Percentiles rank a stretch among this genome's conserved stretches.
phyloP scores from a whole-genome alignment of 2,888 invertebrate genomes.

The Apomyelois bistriatella region DNA sequence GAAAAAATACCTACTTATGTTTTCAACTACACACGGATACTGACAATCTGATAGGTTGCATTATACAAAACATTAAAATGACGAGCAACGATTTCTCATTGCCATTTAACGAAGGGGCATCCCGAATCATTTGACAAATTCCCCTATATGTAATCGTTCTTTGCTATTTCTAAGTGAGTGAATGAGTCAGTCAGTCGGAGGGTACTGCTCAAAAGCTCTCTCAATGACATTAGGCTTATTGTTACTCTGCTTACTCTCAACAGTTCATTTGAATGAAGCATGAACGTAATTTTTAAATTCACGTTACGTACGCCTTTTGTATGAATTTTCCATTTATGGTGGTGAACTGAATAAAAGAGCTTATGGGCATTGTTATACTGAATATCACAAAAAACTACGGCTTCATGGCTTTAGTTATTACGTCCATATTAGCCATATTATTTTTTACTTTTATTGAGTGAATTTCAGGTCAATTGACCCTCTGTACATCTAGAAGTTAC shows the following conservation, averaged over 20 bases:
- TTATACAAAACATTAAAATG: background rate
- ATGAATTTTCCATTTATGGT: background rate
- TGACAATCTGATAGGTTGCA: background rate
- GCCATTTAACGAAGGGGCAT: slow-evolving; percentile 27
- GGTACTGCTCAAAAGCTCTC: slow-evolving; percentile 22
- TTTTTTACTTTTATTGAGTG: too few relatives aligned
- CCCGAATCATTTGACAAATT: slow-evolving; percentile 38
- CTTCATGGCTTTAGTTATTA: too few relatives aligned
- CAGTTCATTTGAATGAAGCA: slow-evolving; percentile 55
- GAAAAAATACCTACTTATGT: too few relatives aligned
- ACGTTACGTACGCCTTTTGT: slow-evolving; percentile 9
- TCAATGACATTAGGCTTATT: slow-evolving; percentile 47
- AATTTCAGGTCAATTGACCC: too few relatives aligned
- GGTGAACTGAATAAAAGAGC: background rate
- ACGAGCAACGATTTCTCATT: slow-evolving; percentile 30
- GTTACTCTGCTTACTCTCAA: slow-evolving; percentile 37
- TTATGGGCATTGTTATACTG: background rate
- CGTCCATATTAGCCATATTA: too few relatives aligned
- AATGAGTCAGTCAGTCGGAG: slow-evolving; percentile 40
- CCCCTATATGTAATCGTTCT: slow-evolving; percentile 40
- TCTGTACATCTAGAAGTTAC: too few relatives aligned
- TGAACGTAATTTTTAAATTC: slow-evolving; percentile 19
- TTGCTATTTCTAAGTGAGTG: slow-evolving; percentile 39
- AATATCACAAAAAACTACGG: too few relatives aligned
- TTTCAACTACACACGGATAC: too few relatives aligned